Base-by-base conservation (phyloP, 1,140 invertebrate species). In the Asobara japonica region DNA sequence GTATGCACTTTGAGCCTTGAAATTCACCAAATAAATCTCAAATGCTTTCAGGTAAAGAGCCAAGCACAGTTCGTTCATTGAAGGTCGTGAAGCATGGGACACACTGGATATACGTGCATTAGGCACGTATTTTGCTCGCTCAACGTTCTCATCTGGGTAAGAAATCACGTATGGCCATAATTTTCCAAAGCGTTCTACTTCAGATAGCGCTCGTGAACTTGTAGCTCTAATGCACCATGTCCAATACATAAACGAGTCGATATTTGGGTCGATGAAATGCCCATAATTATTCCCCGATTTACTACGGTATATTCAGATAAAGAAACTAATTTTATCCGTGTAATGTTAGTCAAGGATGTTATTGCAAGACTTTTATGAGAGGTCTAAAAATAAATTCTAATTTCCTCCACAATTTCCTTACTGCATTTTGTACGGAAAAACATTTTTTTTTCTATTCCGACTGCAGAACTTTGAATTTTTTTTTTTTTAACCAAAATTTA, bases 51-150 rank as follows among this genome's bases (percentile, higher is more conserved):
- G 80, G 76, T 25, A 79, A 81, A 73, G 72, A 76, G 67, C 61
- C 72, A 45, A 74, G 75, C 60, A 13, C 73, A 33, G 16, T 68
- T 69, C 61, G 69, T 41, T 56, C 11, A 48, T 20, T 60, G 60
- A 56, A 72, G 69, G 67, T 66, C 76, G 73, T 56, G 13, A 71
- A 73, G 31, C 76, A 93, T 93, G 92, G 89, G 91, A 65, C 90
- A 91, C 78, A 93, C 92, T 79, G 92, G 93, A 76, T 94, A 94
- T 82, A 93, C 92, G 76, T 94, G 93, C 83, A 91, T 94, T 75
- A 89, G 93, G 76, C 90, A 92, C 83, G 89, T 93, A 41, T 93
- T 94, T 79, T 93, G 93, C 79, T 91, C 92, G 83, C 88, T 94
- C 74, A 94, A 94, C 84, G 90, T 94, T 45, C 84, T 94, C 65